Evolutionary conservation across 2,113 vertebrate genomes (phyloP).

Genomic region (Gymnorhina tibicen): DNA sequence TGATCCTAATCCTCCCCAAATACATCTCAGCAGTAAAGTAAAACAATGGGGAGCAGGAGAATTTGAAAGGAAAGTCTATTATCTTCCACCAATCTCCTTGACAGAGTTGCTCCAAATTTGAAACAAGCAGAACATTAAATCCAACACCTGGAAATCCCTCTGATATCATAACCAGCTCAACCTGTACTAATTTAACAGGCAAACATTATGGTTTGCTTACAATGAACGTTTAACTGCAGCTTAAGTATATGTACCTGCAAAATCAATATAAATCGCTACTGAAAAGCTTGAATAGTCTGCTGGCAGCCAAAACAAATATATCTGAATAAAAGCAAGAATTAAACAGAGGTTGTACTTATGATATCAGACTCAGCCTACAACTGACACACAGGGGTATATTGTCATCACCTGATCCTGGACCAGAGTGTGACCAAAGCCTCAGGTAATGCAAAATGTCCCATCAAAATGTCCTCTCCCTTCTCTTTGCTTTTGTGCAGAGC

Average conservation of each 20-base stretch:
- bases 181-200: neutral
- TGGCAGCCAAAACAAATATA: neutral
- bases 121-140: neutral
- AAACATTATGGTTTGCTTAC: neutral
- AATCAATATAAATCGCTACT: neutral
- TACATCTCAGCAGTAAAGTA: neutral
- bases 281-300: neutral
- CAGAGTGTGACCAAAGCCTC: neutral
- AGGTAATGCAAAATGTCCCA: neutral
- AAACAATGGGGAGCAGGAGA: neutral
- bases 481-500: neutral
- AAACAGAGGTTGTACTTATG: neutral
- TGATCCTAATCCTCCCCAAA: neutral
- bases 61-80: neutral
- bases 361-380: neutral
- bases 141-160: neutral
- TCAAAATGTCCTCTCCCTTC: neutral
- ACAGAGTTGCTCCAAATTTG: neutral
- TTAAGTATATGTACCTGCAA: neutral
- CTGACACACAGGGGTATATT: neutral
- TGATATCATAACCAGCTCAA: neutral
- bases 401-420: neutral
- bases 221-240: neutral
- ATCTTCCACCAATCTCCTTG: neutral
- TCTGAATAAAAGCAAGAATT: neutral